These are phyloP conservation scores for Leptinotarsa defecta DNA, from an alignment of 1,140 invertebrate genomes.

Conservation along the genomic window DNA sequence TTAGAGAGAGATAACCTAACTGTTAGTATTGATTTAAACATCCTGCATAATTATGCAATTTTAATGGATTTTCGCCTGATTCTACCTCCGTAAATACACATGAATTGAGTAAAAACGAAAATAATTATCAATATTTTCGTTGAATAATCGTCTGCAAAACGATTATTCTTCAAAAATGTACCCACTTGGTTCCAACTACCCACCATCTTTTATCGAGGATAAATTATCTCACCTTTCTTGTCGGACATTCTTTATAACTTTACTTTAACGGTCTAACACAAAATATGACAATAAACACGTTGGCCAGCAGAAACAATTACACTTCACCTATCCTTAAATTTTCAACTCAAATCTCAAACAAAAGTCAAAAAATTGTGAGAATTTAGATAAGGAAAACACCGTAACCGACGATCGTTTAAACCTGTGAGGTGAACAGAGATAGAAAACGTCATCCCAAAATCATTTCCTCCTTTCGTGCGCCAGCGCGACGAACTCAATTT, in stretches of 20 bases:
- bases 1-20: conserved; percentile 50
- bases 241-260: conserved; percentile 41
- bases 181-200: conserved; percentile 15
- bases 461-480: conserved; percentile 16
- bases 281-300: conserved; percentile 25
- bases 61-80: conserved; percentile 35
- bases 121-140: conserved; percentile 11
- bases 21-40: conserved; percentile 51
- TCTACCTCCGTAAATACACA: conserved; percentile 30
- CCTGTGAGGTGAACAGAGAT: conserved; percentile 2
- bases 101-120: conserved; percentile 24
- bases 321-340: conserved; percentile 8
- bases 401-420: neutral
- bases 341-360: conserved; percentile 14
- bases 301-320: conserved; percentile 13
- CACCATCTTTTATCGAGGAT: conserved; percentile 20
- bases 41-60: conserved; percentile 49
- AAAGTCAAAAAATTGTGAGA: conserved; percentile 21
- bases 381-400: conserved; percentile 21
- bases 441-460: neutral
- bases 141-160: neutral
- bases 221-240: conserved; percentile 48
- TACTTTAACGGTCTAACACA: conserved; percentile 19
- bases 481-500: conserved; percentile 16
- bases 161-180: conserved; percentile 18